Percentiles rank a stretch among this genome's conserved stretches.
Conservation (phyloP, 1,140 invertebrate genomes). For the Drosophila serrata region DNA sequence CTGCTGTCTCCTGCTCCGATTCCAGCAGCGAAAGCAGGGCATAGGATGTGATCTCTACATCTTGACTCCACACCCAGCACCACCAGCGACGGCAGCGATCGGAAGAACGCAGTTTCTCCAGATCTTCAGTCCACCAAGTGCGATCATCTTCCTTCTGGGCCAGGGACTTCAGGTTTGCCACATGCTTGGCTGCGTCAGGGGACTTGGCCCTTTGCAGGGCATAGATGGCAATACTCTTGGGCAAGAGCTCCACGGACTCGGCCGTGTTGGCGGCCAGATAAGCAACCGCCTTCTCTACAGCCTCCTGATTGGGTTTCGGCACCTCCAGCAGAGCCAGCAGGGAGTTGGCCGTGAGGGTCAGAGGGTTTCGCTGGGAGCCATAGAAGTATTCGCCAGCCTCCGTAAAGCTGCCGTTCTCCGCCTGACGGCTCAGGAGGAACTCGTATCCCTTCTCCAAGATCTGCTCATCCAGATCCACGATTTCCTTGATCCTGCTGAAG, state of each 20-base stretch:
- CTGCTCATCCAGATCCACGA: conserved; percentile 92
- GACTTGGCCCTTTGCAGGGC: conserved; percentile 91
- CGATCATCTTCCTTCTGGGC: conserved; percentile 72
- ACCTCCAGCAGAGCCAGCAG: conserved; percentile 92
- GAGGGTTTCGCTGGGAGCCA: conserved; percentile 86
- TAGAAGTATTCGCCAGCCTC: conserved; percentile 91
- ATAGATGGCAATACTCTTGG: conserved; percentile 91
- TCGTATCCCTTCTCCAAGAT: conserved; percentile 90
- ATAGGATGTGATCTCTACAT: conserved; percentile 93
- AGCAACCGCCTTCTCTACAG: conserved; percentile 84
- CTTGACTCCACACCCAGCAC: conserved; percentile 85
- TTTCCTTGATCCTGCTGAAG: conserved; percentile 91
- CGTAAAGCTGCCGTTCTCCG: conserved; percentile 93
- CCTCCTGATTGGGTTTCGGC: conserved; percentile 74
- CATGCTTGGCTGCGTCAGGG: conserved; percentile 52
- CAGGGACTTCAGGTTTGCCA: conserved; percentile 53
- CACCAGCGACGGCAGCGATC: conserved; percentile 87
- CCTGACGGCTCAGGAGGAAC: conserved; percentile 93
- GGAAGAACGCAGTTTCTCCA: conserved; percentile 90
- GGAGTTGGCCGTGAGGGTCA: conserved; percentile 92
- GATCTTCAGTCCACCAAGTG: conserved; percentile 87
- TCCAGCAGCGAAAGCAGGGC: conserved; percentile 89
- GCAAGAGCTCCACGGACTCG: conserved; percentile 88
- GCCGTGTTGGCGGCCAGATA: conserved; percentile 86
- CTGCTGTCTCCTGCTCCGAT: conserved; percentile 79